phyloP scores from a whole-genome alignment of 2,888 invertebrate species.

The Lathronympha strigana region DNA sequence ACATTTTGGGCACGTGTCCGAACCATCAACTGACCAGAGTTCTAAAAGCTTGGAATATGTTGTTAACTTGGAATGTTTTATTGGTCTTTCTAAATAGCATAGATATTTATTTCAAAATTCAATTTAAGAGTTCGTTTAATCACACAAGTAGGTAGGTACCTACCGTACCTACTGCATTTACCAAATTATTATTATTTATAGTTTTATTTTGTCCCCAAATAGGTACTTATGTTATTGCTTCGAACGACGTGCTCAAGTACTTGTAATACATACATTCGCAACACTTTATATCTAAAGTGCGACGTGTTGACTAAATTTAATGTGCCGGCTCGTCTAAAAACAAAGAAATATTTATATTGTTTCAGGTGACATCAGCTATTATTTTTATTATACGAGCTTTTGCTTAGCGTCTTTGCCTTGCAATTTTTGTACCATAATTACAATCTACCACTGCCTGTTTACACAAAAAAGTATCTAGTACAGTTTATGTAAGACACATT shows the following conservation, averaged over 20 bases:
- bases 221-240: not conserved
- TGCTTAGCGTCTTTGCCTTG: not conserved
- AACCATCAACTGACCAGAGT: constrained; percentile 9
- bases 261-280: not conserved
- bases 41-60: not conserved
- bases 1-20: constrained; percentile 6
- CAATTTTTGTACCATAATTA: constrained; percentile 7
- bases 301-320: not conserved
- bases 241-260: constrained; percentile 3
- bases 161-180: not conserved
- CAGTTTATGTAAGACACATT: not conserved
- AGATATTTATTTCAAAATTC: not conserved
- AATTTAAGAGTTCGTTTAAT: not conserved
- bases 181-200: not conserved
- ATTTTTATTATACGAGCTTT: not conserved
- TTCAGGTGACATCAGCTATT: not conserved
- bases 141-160: too few relatives aligned
- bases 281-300: not conserved
- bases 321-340: not conserved
- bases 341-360: not conserved
- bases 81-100: not conserved
- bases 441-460: not conserved
- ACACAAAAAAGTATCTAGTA: not conserved
- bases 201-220: not conserved
- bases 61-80: not conserved